Conservation (phyloP, 2,797 vertebrate genomes). For the Alca torda region DNA sequence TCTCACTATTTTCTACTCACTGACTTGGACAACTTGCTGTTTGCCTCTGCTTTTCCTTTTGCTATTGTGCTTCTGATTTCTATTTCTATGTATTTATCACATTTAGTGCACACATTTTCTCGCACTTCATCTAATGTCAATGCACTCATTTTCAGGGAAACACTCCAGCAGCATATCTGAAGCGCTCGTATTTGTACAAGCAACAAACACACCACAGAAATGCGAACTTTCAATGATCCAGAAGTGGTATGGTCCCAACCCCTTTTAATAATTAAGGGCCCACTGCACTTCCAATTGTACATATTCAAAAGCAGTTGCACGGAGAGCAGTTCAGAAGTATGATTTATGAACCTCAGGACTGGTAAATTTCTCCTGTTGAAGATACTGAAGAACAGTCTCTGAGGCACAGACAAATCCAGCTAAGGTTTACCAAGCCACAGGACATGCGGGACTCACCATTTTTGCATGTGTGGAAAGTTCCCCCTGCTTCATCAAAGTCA, state of each 20-base stretch:
- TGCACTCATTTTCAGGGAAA: background rate
- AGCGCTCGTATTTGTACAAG: background rate
- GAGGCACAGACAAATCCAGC: background rate
- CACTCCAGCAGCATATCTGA: background rate
- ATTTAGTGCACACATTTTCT: background rate
- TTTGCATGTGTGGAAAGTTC: background rate
- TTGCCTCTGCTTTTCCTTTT: background rate
- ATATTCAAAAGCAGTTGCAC: background rate
- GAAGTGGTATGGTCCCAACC: accelerated
- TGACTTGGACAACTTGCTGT: background rate
- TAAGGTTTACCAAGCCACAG: background rate
- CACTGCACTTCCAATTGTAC: background rate
- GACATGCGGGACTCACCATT: background rate
- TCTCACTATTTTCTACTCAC: background rate
- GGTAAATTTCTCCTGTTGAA: background rate
- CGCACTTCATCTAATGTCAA: background rate
- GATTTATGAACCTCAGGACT: background rate
- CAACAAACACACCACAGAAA: background rate
- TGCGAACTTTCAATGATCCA: background rate
- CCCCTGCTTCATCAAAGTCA: background rate
- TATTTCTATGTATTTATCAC: background rate
- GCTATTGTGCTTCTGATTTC: background rate
- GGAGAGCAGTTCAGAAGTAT: background rate
- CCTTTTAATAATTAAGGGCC: background rate
- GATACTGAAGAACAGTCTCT: background rate